phyloP scores from a whole-genome alignment of 2,113 vertebrate genomes.

The Megalops atlanticus region DNA sequence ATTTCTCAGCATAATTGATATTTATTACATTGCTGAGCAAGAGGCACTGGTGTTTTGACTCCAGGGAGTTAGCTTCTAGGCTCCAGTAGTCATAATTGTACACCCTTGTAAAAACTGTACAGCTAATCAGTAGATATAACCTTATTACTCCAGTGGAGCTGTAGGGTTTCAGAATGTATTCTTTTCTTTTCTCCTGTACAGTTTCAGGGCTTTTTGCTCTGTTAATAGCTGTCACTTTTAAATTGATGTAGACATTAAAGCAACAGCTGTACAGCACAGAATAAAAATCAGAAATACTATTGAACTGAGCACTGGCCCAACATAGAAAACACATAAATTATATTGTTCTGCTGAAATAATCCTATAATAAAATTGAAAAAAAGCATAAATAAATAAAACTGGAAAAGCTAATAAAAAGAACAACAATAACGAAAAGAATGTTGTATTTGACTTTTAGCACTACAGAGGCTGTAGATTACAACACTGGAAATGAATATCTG shows the following conservation, averaged over 20 bases:
- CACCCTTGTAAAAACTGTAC: slow-evolving; percentile 26
- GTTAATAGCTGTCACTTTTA: slow-evolving; percentile 61
- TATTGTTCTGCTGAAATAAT: slow-evolving; percentile 9
- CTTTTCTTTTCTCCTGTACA: slow-evolving; percentile 19
- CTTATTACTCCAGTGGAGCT: slow-evolving; percentile 50
- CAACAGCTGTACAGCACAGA: slow-evolving; percentile 54
- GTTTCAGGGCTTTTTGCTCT: slow-evolving; percentile 40
- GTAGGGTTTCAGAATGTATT: slow-evolving; percentile 31
- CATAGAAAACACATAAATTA: slow-evolving; percentile 43
- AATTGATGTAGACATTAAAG: slow-evolving; percentile 67
- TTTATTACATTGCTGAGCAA: slow-evolving; percentile 20
- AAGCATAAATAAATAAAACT: slow-evolving; percentile 52
- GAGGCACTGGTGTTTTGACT: slow-evolving; percentile 13
- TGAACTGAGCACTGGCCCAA: slow-evolving; percentile 53
- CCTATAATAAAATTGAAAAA: slow-evolving; percentile 5
- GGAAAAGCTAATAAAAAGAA: slow-evolving; percentile 39
- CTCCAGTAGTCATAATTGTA: slow-evolving; percentile 19
- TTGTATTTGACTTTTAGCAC: not conserved
- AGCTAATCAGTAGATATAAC: slow-evolving; percentile 54
- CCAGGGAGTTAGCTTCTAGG: slow-evolving; percentile 2
- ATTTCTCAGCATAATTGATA: slow-evolving; percentile 30
- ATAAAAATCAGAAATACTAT: slow-evolving; percentile 57
- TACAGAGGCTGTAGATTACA: slow-evolving; percentile 52
- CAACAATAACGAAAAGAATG: slow-evolving; percentile 13
- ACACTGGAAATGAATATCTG: slow-evolving; percentile 59